Evolutionary conservation across 2,888 invertebrate genomes (phyloP).

Genomic region (Melieria picta): DNA sequence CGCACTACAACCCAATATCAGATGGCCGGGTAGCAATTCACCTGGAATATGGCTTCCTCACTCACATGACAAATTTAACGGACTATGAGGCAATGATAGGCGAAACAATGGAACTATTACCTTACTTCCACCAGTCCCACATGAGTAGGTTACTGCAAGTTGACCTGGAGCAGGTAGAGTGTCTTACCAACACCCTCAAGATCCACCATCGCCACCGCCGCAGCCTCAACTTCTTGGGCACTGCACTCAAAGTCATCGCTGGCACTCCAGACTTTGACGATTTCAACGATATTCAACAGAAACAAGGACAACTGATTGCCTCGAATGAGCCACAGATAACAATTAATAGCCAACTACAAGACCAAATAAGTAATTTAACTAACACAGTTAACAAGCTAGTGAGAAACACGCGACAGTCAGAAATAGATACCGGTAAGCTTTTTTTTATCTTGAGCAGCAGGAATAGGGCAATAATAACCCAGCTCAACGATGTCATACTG

Average conservation of each 20-base stretch:
- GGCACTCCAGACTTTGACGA: conserved; percentile 30
- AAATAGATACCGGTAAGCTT: conserved; percentile 24
- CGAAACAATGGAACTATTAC: conserved; percentile 22
- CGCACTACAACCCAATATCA: conserved; percentile 7
- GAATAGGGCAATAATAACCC: no score
- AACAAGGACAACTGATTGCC: conserved; percentile 8
- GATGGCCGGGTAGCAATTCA: conserved; percentile 6
- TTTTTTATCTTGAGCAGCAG: not conserved
- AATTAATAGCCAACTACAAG: conserved; percentile 27
- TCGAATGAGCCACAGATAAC: conserved; percentile 26
- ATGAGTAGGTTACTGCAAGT: conserved; percentile 23
- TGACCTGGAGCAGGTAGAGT: conserved; percentile 21
- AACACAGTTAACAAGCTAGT: conserved; percentile 11
- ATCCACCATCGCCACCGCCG: conserved; percentile 29
- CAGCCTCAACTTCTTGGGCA: conserved; percentile 31
- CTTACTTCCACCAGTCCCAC: conserved; percentile 22
- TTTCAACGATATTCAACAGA: conserved; percentile 6
- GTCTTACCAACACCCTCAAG: conserved; percentile 1
- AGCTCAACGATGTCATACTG: no score
- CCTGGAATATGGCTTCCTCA: conserved; percentile 1
- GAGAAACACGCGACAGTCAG: not conserved
- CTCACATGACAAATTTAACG: conserved; percentile 2
- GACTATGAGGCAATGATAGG: conserved; percentile 5
- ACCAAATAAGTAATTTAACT: conserved; percentile 26
- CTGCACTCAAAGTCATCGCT: conserved; percentile 31